These are phyloP conservation scores for Gymnopithys bicolor DNA, from an alignment of 2,797 vertebrate species.

Conservation along the genomic window DNA sequence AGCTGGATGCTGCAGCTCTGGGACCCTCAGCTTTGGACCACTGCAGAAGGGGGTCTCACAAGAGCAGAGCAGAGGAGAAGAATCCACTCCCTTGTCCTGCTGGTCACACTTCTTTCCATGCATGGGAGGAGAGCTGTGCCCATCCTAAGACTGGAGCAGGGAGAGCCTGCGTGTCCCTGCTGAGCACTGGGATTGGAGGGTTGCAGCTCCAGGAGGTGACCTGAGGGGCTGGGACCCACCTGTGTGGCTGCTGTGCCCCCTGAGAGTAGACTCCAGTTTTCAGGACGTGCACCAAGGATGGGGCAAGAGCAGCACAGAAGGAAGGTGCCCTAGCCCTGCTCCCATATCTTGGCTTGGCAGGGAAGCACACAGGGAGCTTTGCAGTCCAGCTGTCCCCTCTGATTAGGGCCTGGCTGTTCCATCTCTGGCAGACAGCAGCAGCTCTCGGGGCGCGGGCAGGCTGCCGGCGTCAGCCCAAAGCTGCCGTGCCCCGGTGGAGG, in stretches of 20 bases:
- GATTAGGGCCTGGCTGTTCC: background rate
- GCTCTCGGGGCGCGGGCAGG: background rate
- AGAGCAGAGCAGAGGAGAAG: background rate
- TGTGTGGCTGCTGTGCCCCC: rapidly evolving
- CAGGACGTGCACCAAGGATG: background rate
- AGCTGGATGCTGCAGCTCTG: background rate
- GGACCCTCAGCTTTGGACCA: background rate
- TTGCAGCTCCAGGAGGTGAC: background rate
- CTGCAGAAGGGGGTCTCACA: background rate
- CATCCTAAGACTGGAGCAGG: rapidly evolving
- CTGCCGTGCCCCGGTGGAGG: background rate
- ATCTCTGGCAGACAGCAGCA: background rate
- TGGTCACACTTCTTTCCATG: background rate
- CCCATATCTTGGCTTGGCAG: rapidly evolving
- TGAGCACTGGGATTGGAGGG: background rate
- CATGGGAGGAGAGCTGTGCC: background rate
- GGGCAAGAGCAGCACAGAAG: background rate
- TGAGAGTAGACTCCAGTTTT: background rate
- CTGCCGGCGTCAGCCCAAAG: background rate
- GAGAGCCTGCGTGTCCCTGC: rapidly evolving
- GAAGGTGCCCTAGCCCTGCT: background rate
- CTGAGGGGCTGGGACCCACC: background rate
- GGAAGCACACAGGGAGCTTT: background rate
- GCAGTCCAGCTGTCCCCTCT: background rate
- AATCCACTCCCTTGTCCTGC: background rate